Evolutionary conservation across 2,113 vertebrate genomes (phyloP).

Genomic region (Hippopotamus amphibius): DNA sequence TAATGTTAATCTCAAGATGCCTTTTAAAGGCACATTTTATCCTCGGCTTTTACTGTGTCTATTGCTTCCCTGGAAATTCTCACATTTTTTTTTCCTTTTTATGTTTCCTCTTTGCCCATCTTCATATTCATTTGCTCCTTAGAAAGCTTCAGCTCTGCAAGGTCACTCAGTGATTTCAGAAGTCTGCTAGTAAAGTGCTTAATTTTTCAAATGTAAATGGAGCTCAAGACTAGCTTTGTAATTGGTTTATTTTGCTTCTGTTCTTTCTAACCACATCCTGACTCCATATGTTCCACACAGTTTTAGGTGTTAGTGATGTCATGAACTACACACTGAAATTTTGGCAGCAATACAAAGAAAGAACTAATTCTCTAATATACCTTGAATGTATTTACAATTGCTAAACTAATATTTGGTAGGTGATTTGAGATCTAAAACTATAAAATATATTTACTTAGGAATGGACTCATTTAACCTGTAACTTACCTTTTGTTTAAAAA

Average conservation of each 20-base stretch:
- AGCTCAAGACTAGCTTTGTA: constrained; percentile 37
- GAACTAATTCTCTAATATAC: constrained; percentile 50
- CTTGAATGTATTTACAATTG: constrained; percentile 59
- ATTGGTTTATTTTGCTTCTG: constrained; percentile 68
- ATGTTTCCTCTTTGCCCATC: constrained; percentile 14
- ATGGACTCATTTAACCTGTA: constrained; percentile 54
- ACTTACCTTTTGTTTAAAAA: constrained; percentile 50
- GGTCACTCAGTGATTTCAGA: constrained; percentile 55
- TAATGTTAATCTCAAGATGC: constrained; percentile 38
- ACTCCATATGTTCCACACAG: constrained; percentile 48
- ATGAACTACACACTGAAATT: constrained; percentile 68
- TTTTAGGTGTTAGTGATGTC: constrained; percentile 71
- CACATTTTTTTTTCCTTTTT: background rate
- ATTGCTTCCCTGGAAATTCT: background rate
- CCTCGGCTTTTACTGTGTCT: background rate
- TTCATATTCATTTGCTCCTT: constrained; percentile 36
- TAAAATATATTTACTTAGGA: constrained; percentile 60
- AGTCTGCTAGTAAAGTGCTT: constrained; percentile 41
- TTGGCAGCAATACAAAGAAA: constrained; percentile 71
- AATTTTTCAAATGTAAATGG: constrained; percentile 54
- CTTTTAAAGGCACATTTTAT: constrained; percentile 7
- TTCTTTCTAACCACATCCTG: constrained; percentile 60
- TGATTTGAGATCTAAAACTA: constrained; percentile 62
- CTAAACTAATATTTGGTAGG: constrained; percentile 65
- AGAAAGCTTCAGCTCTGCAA: constrained; percentile 23